phyloP scores from a whole-genome alignment of 2,888 invertebrate genomes.

The Drosophila yooni region DNA sequence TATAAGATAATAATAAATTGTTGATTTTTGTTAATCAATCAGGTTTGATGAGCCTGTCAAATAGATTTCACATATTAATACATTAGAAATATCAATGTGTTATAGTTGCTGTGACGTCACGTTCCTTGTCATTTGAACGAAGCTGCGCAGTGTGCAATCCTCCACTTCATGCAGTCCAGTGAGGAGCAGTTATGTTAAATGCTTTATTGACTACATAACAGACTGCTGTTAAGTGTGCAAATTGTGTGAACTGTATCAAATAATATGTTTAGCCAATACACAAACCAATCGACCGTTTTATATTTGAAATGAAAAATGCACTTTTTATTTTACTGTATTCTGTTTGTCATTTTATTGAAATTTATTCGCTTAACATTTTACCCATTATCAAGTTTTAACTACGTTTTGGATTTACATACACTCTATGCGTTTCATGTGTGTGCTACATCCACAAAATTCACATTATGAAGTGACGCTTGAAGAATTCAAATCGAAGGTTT shows the following conservation, averaged over 20 bases:
- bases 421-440: constrained; percentile 23
- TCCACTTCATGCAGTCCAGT: neutral
- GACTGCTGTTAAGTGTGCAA: neutral
- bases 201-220: neutral
- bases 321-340: constrained; percentile 53
- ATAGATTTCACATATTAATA: neutral
- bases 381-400: constrained; percentile 74
- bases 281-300: neutral
- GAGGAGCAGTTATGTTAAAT: constrained; percentile 31
- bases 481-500: constrained; percentile 43
- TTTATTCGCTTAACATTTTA: constrained; percentile 76
- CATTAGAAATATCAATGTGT: neutral
- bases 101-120: constrained; percentile 30
- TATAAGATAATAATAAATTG: neutral
- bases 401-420: constrained; percentile 72
- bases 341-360: constrained; percentile 63
- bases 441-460: constrained; percentile 16
- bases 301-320: neutral
- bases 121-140: neutral
- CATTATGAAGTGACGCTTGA: constrained; percentile 23
- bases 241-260: neutral
- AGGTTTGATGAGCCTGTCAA: neutral
- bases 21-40: neutral
- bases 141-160: neutral
- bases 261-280: constrained; percentile 1